A percentile compares a stretch with the other conserved stretches of the same genome.
phyloP scores from a whole-genome alignment of 2,797 vertebrate species.

The Neoniphon sammara region DNA sequence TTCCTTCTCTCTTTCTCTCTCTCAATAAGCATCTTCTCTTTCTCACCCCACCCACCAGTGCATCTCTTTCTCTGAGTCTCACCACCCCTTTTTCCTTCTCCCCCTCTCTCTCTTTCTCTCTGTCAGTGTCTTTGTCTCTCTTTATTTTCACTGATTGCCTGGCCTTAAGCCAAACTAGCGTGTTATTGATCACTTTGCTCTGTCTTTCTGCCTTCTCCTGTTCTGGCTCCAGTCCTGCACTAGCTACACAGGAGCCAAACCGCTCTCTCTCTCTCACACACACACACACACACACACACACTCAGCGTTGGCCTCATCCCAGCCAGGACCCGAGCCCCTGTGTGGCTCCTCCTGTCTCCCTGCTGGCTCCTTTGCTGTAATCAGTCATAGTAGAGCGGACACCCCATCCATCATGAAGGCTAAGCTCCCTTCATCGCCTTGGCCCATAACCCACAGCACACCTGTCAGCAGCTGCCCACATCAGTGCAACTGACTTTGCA shows the following conservation, averaged over 20 bases:
- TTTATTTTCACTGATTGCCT: slow-evolving; percentile 9
- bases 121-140: neutral
- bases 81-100: neutral
- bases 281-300: neutral
- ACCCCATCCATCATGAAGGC: slow-evolving; percentile 72
- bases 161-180: slow-evolving; percentile 54
- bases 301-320: slow-evolving; percentile 51
- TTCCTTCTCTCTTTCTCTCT: neutral
- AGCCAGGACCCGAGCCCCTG: slow-evolving; percentile 44
- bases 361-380: slow-evolving; percentile 69
- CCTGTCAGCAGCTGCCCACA: slow-evolving; percentile 50
- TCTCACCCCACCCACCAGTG: no score
- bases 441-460: slow-evolving; percentile 60
- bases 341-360: slow-evolving; percentile 51
- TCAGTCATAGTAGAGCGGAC: slow-evolving; percentile 71
- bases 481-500: slow-evolving; percentile 67
- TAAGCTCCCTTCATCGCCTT: slow-evolving; percentile 69
- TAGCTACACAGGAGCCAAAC: slow-evolving; percentile 30
- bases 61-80: neutral
- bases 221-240: slow-evolving; percentile 53
- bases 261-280: neutral
- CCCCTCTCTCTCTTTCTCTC: neutral
- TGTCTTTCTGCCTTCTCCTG: slow-evolving; percentile 63
- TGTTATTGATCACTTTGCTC: slow-evolving; percentile 72
- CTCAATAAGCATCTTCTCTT: neutral